Percentiles rank a stretch among this genome's conserved stretches.
phyloP scores from a whole-genome alignment of 2,888 invertebrate genomes.

The Prosopocoilus inquinatus region DNA sequence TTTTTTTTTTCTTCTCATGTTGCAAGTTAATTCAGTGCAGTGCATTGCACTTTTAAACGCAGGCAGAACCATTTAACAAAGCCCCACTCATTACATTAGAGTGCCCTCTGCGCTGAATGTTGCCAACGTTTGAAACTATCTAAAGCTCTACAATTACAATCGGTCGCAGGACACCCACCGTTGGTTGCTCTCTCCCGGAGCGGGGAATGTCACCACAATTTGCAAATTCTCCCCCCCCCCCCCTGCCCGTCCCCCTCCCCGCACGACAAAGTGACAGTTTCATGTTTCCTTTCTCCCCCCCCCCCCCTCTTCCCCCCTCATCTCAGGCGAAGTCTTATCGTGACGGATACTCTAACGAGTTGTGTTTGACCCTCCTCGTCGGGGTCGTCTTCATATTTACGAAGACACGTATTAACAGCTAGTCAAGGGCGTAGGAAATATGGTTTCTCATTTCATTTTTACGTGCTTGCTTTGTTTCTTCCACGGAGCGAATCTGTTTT shows the following conservation, averaged over 20 bases:
- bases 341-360: constrained; percentile 11
- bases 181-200: constrained; percentile 12
- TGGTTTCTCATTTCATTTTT: neutral
- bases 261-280: constrained; percentile 18
- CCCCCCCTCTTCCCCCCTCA: constrained; percentile 2
- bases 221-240: constrained; percentile 20
- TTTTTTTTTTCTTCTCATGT: no score
- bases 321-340: constrained; percentile 12
- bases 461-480: constrained; percentile 7
- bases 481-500: neutral
- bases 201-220: constrained; percentile 22
- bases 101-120: neutral
- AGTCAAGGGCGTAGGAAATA: no score
- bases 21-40: no score
- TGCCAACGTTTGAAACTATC: constrained; percentile 13
- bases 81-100: neutral
- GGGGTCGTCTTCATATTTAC: neutral
- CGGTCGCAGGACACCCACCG: constrained; percentile 17
- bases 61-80: neutral
- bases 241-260: constrained; percentile 4
- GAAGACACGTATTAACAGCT: no score
- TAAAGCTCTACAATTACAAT: constrained; percentile 23
- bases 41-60: no score
- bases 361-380: neutral
- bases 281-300: constrained; percentile 13